A percentile compares a stretch with the other conserved stretches of the same genome.
These are phyloP conservation scores for Scaptomyza graminum DNA, from an alignment of 1,140 invertebrate genomes.

Conservation along the genomic window DNA sequence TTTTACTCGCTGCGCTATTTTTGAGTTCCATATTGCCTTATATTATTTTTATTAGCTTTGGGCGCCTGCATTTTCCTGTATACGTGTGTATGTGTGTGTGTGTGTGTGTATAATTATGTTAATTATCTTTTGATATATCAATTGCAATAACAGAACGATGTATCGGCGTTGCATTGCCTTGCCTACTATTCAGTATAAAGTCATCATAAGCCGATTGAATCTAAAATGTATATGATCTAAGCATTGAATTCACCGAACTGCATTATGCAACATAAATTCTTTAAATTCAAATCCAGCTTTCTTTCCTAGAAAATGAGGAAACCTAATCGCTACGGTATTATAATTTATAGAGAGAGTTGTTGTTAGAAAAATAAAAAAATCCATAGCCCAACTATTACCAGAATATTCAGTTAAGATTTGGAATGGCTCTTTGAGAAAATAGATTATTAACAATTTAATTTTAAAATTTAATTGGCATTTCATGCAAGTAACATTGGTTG, in stretches of 20 bases:
- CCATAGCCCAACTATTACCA: too few species aligned
- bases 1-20: constrained; percentile 56
- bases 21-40: constrained; percentile 62
- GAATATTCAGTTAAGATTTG: too few species aligned
- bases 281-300: too few species aligned
- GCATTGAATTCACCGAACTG: too few species aligned
- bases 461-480: neutral
- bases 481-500: neutral
- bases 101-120: constrained; percentile 62
- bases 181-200: constrained; percentile 11
- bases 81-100: constrained; percentile 22
- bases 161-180: too few species aligned
- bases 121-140: constrained; percentile 74
- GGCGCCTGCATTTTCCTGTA: constrained; percentile 10
- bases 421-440: too few species aligned
- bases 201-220: constrained; percentile 20
- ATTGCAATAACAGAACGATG: constrained; percentile 55
- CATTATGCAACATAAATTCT: too few species aligned
- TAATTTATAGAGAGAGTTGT: too few species aligned
- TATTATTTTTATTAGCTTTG: constrained; percentile 50
- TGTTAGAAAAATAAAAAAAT: too few species aligned
- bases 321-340: too few species aligned
- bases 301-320: too few species aligned
- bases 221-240: neutral
- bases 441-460: too few species aligned